A percentile compares a stretch with the other conserved stretches of the same genome.
These are phyloP conservation scores for Magallana gigas DNA, from an alignment of 1,140 invertebrate species.

Conservation along the genomic window DNA sequence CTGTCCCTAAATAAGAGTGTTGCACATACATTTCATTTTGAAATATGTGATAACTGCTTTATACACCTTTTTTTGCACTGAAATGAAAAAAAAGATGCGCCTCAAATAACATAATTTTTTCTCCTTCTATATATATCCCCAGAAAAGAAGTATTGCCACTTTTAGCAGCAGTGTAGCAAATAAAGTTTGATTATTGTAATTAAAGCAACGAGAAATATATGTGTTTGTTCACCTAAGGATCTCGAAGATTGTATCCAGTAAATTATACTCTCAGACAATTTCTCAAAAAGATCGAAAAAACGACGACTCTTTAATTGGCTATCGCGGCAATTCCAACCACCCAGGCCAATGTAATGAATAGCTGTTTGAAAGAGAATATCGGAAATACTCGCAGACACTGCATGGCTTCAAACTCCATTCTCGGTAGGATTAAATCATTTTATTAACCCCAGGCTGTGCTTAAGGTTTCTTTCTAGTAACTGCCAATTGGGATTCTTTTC, in stretches of 20 bases:
- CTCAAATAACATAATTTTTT: too few species aligned
- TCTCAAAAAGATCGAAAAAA: constrained; percentile 13
- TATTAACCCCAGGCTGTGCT: constrained; percentile 4
- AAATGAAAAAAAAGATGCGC: too few species aligned
- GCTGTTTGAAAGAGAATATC: constrained; percentile 18
- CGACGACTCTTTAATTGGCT: constrained; percentile 10
- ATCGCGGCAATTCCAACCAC: background rate
- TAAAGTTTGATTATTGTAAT: constrained; percentile 1
- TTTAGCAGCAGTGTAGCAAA: background rate
- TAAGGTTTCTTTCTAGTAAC: background rate
- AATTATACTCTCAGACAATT: constrained; percentile 18
- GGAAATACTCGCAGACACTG: constrained; percentile 23
- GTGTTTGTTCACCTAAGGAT: constrained; percentile 22
- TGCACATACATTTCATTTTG: too few species aligned
- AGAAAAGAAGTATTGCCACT: background rate
- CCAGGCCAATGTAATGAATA: constrained; percentile 8
- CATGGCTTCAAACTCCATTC: constrained; percentile 10
- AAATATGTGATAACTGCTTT: too few species aligned
- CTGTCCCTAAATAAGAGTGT: too few species aligned
- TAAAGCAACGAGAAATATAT: background rate
- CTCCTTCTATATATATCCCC: too few species aligned
- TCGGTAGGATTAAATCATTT: constrained; percentile 31
- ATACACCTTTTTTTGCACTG: too few species aligned
- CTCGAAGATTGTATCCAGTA: constrained; percentile 8
- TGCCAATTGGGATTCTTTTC: background rate